Conservation (phyloP, 30 jellyfish, hydroid and myxozoan genomes). For the Clytia hemisphaerica region DNA sequence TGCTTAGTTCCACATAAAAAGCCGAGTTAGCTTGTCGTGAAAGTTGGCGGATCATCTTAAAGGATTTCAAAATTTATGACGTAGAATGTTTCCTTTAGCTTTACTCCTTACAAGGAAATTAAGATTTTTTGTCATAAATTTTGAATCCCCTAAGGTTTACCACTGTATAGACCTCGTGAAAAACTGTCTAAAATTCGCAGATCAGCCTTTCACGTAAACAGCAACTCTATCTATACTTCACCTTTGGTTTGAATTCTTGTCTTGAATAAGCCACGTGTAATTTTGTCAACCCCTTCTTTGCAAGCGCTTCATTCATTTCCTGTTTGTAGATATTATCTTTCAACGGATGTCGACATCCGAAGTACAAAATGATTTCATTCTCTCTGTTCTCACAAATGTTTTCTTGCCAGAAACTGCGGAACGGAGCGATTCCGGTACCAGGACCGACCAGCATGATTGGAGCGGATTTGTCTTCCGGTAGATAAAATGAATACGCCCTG, state of each 20-base stretch:
- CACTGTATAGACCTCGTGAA: too few species aligned
- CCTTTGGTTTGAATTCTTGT: conserved; percentile 72
- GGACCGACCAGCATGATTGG: conserved; percentile 91
- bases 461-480: conserved; percentile 56
- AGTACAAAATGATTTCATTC: conserved; percentile 39
- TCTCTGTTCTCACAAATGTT: conserved; percentile 31
- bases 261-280: conserved; percentile 65
- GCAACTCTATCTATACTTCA: too few species aligned
- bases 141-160: too few species aligned
- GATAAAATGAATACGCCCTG: conserved; percentile 70
- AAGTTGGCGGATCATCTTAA: not conserved
- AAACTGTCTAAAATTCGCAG: too few species aligned
- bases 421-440: conserved; percentile 96
- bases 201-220: too few species aligned
- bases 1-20: too few species aligned
- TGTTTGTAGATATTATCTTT: conserved; percentile 57
- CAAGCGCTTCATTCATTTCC: conserved; percentile 34
- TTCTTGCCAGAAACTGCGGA: conserved; percentile 85
- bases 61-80: too few species aligned
- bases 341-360: conserved; percentile 75
- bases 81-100: too few species aligned
- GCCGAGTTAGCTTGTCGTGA: not conserved
- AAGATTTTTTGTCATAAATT: too few species aligned
- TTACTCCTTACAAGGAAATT: too few species aligned
- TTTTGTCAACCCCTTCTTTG: conserved; percentile 43